Evolutionary conservation across 2,113 vertebrate species (phyloP).

Genomic region (Dipodomys merriami): DNA sequence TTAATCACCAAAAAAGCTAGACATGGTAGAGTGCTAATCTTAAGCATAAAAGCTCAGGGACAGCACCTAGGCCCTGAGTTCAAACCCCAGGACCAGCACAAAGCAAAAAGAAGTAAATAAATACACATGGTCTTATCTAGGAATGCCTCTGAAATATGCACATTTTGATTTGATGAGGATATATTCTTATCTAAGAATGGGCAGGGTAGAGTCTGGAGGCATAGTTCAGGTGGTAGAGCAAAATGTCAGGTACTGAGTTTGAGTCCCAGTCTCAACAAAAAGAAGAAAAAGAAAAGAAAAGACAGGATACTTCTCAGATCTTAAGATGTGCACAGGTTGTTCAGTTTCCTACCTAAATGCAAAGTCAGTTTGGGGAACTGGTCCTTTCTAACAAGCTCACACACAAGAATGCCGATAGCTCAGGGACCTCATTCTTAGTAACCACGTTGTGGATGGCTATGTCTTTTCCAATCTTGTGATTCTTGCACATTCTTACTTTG

Average conservation of each 20-base stretch:
- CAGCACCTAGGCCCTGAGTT: too few relatives aligned
- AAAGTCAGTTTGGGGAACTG: neutral
- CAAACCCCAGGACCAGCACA: neutral
- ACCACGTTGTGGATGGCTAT: neutral
- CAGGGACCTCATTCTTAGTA: neutral
- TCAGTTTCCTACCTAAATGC: neutral
- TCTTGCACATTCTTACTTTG: neutral
- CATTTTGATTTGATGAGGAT: neutral
- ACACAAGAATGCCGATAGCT: neutral
- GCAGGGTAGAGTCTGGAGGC: accelerated
- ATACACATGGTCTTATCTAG: neutral
- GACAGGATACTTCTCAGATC: neutral
- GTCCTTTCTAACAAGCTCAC: neutral
- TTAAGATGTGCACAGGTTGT: neutral
- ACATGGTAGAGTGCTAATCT: too few relatives aligned
- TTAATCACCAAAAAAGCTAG: too few relatives aligned
- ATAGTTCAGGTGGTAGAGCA: too few relatives aligned
- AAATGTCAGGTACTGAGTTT: too few relatives aligned
- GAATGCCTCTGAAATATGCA: neutral
- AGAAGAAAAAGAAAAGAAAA: too few relatives aligned
- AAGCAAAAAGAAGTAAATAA: neutral
- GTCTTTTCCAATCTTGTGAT: neutral
- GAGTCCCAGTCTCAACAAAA: too few relatives aligned
- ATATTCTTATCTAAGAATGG: neutral
- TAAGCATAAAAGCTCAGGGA: too few relatives aligned